Evolutionary conservation across 2,888 invertebrate genomes (phyloP).

Genomic region (Esperia sulphurella): DNA sequence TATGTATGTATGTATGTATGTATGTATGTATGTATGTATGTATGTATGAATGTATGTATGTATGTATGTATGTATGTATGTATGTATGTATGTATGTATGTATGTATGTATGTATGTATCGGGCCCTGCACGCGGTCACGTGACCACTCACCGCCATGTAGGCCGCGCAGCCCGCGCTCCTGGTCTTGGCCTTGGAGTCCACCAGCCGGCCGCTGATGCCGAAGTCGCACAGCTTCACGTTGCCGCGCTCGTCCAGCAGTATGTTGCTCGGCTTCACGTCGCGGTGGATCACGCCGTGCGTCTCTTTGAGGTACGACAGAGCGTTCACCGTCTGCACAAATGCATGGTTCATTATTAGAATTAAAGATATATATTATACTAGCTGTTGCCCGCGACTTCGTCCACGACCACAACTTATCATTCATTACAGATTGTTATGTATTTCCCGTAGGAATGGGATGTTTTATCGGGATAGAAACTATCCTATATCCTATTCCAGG

Average conservation of each 20-base stretch:
- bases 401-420: too few relatives aligned
- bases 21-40: too few relatives aligned
- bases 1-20: too few relatives aligned
- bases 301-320: conserved; percentile 97
- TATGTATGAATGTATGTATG: neutral
- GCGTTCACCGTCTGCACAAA: conserved; percentile 92
- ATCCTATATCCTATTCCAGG: too few relatives aligned
- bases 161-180: conserved; percentile 98
- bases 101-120: neutral
- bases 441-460: too few relatives aligned
- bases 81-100: neutral
- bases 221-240: conserved; percentile 99
- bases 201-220: conserved; percentile 99
- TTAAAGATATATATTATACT: too few relatives aligned
- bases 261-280: conserved; percentile 99
- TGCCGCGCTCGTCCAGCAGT: conserved; percentile 94
- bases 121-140: too few relatives aligned
- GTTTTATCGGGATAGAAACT: too few relatives aligned
- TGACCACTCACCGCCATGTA: conserved; percentile 97
- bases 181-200: conserved; percentile 98
- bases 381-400: too few relatives aligned
- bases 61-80: neutral
- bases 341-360: too few relatives aligned
- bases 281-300: conserved; percentile 97
- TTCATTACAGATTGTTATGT: too few relatives aligned